These are phyloP conservation scores for Lerema accius DNA, from an alignment of 1,140 invertebrate species.

Conservation along the genomic window DNA sequence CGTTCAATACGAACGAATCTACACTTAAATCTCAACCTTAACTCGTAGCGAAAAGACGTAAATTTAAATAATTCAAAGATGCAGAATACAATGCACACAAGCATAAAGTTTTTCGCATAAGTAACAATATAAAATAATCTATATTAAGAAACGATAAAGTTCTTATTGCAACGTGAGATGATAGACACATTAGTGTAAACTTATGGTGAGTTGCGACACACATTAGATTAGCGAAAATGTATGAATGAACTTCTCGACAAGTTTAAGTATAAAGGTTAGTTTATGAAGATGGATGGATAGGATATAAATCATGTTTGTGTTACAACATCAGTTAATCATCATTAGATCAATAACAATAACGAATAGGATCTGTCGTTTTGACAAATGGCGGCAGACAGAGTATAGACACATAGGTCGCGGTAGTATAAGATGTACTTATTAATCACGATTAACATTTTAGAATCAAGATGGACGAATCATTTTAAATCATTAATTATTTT, in stretches of 20 bases:
- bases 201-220: slow-evolving; percentile 19
- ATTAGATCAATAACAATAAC: slow-evolving; percentile 4
- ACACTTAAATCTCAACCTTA: slow-evolving; percentile 39
- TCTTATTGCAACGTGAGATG: slow-evolving; percentile 27
- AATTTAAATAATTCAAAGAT: slow-evolving; percentile 23
- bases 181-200: slow-evolving; percentile 6
- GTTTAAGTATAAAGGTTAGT: neutral
- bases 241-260: slow-evolving; percentile 33
- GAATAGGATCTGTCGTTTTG: neutral
- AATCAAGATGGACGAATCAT: too few species aligned
- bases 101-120: slow-evolving; percentile 19
- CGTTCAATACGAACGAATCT: slow-evolving; percentile 14
- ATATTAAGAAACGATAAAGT: slow-evolving; percentile 19
- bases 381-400: neutral
- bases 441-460: too few species aligned
- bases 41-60: slow-evolving; percentile 21
- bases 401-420: too few species aligned
- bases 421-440: too few species aligned
- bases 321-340: neutral
- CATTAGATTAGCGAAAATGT: slow-evolving; percentile 38
- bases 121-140: slow-evolving; percentile 23
- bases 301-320: slow-evolving; percentile 1
- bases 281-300: slow-evolving; percentile 15
- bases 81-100: slow-evolving; percentile 2
- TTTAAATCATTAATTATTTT: too few species aligned